Evolutionary conservation across 2,797 vertebrate genomes (phyloP).

Genomic region (Hemibagrus guttatus): DNA sequence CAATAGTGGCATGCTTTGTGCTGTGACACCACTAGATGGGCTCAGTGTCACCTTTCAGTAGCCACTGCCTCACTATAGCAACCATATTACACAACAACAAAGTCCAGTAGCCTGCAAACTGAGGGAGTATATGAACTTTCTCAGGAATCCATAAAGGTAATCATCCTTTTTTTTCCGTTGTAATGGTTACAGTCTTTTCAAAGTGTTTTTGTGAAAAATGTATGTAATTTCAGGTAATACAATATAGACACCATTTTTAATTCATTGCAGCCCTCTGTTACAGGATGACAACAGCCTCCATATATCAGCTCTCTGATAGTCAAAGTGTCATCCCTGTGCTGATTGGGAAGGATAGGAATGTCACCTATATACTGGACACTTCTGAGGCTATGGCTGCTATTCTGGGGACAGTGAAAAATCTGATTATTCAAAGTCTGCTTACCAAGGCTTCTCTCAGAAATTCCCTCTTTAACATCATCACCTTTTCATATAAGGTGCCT

Average conservation of each 20-base stretch:
- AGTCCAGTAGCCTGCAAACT: conserved; percentile 47
- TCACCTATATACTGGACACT: conserved; percentile 67
- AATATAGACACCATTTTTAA: neutral
- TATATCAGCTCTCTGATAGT: conserved; percentile 23
- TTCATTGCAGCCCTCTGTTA: conserved; percentile 13
- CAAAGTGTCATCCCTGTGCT: conserved; percentile 59
- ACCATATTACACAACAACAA: conserved; percentile 64
- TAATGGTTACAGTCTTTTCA: conserved; percentile 34
- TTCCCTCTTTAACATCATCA: conserved; percentile 73
- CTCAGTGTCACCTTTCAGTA: conserved; percentile 34
- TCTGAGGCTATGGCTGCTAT: conserved; percentile 63
- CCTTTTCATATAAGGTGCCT: conserved; percentile 69
- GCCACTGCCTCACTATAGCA: conserved; percentile 62
- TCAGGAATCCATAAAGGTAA: conserved; percentile 42
- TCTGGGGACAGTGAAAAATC: conserved; percentile 67
- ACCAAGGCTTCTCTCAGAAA: conserved; percentile 66
- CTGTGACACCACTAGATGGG: conserved; percentile 49
- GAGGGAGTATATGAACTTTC: conserved; percentile 33
- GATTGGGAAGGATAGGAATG: conserved; percentile 62
- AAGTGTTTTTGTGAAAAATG: neutral
- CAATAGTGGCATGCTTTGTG: neutral
- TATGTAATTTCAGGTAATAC: neutral
- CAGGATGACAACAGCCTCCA: conserved; percentile 49
- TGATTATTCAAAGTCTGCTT: conserved; percentile 70
- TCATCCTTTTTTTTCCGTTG: conserved; percentile 9